A percentile compares a stretch with the other conserved stretches of the same genome.
Conservation (phyloP, 1,140 invertebrate species). For the Trinorchestia longiramus region DNA sequence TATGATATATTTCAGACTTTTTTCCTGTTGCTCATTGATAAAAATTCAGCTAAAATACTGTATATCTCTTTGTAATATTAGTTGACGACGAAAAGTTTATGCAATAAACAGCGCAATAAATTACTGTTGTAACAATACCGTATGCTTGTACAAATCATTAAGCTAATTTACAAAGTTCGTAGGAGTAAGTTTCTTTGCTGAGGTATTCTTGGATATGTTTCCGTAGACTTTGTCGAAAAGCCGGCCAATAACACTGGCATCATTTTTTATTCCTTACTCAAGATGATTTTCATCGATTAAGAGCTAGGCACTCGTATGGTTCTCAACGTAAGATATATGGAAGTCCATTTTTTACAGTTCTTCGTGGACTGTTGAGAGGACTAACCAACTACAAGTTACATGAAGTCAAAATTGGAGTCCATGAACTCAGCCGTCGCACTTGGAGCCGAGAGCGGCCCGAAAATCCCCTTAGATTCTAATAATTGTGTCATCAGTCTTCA, state of each 20-base stretch:
- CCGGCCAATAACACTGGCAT: not conserved
- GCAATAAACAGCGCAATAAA: not conserved
- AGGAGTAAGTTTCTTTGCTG: not conserved
- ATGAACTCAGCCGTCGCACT: not conserved
- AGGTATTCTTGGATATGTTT: not conserved
- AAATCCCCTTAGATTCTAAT: too few species aligned
- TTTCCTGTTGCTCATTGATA: not conserved
- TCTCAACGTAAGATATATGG: not conserved
- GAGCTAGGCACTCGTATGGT: not conserved
- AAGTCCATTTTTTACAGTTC: not conserved
- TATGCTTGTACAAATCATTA: not conserved
- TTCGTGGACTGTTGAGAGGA: not conserved
- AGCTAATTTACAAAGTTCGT: not conserved
- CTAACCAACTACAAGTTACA: not conserved
- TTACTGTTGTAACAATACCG: not conserved
- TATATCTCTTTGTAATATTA: not conserved
- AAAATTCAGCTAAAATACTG: not conserved
- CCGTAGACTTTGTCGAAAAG: not conserved
- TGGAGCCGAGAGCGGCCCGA: not conserved
- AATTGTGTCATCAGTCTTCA: too few species aligned
- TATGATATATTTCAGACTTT: not conserved
- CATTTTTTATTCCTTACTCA: not conserved
- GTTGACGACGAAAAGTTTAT: not conserved
- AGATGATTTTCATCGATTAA: not conserved
- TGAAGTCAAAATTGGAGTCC: not conserved